A percentile compares a stretch with the other conserved stretches of the same genome.
Evolutionary conservation across 2,797 vertebrate genomes (phyloP).

Genomic region (Rhinophrynus dorsalis): DNA sequence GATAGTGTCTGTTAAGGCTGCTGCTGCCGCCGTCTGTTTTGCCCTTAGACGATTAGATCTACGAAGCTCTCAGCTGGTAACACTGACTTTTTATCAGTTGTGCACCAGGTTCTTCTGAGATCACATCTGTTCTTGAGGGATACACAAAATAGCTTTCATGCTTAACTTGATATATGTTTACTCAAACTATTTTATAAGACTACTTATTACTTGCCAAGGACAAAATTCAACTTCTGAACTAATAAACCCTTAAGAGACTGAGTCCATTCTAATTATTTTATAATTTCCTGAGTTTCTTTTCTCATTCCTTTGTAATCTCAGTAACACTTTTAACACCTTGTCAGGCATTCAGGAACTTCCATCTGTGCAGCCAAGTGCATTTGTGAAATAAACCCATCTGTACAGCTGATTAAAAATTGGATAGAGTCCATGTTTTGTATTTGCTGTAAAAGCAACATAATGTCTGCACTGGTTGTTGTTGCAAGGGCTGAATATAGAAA

Average conservation of each 20-base stretch:
- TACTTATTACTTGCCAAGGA: slow-evolving; percentile 57
- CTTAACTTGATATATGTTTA: slow-evolving; percentile 46
- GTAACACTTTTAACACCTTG: slow-evolving; percentile 79
- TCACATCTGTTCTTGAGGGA: slow-evolving; percentile 51
- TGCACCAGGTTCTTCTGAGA: slow-evolving; percentile 55
- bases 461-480: slow-evolving; percentile 62
- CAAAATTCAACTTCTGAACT: slow-evolving; percentile 65
- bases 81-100: slow-evolving; percentile 52
- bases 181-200: slow-evolving; percentile 51
- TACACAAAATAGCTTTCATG: slow-evolving; percentile 52
- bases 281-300: slow-evolving; percentile 66
- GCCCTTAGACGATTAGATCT: slow-evolving; percentile 52
- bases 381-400: slow-evolving; percentile 82
- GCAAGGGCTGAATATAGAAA: slow-evolving; percentile 52
- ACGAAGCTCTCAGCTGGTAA: slow-evolving; percentile 55
- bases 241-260: slow-evolving; percentile 66
- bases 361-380: slow-evolving; percentile 72
- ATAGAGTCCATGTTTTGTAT: slow-evolving; percentile 70
- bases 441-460: slow-evolving; percentile 66
- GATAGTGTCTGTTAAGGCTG: slow-evolving; percentile 48
- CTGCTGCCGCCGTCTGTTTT: slow-evolving; percentile 51
- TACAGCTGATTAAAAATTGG: slow-evolving; percentile 80
- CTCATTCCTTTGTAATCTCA: slow-evolving; percentile 73
- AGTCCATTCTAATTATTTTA: slow-evolving; percentile 68
- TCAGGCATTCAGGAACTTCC: slow-evolving; percentile 75